Conservation (phyloP, 1,140 invertebrate species). For the Drosophila aff. region DNA sequence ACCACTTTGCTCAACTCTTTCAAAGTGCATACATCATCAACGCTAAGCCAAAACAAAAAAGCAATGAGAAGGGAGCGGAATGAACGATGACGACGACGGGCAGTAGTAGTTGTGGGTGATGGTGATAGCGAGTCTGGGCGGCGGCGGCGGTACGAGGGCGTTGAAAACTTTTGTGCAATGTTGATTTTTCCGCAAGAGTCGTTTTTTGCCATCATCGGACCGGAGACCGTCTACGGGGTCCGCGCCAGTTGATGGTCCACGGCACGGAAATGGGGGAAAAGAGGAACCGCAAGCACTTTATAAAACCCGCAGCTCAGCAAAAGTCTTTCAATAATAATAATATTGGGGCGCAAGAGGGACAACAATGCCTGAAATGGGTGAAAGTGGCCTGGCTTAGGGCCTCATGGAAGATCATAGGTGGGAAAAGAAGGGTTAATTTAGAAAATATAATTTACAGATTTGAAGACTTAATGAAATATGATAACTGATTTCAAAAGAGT, state of each 20-base stretch:
- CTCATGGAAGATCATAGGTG: slow-evolving; percentile 21
- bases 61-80: slow-evolving; percentile 58
- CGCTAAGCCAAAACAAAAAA: slow-evolving; percentile 83
- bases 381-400: slow-evolving; percentile 48
- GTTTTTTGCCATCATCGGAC: slow-evolving; percentile 72
- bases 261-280: slow-evolving; percentile 15
- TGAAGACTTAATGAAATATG: background rate
- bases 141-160: slow-evolving; percentile 22
- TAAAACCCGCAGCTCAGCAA: slow-evolving; percentile 74
- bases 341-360: slow-evolving; percentile 65
- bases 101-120: slow-evolving; percentile 1
- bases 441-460: slow-evolving; percentile 1
- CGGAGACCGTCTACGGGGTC: slow-evolving; percentile 45
- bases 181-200: slow-evolving; percentile 82
- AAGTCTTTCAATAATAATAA: slow-evolving; percentile 80
- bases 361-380: slow-evolving; percentile 51
- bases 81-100: slow-evolving; percentile 44
- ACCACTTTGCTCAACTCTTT: slow-evolving; percentile 83
- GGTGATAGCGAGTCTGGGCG: slow-evolving; percentile 25
- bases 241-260: slow-evolving; percentile 14
- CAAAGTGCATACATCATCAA: slow-evolving; percentile 82
- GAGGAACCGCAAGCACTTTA: slow-evolving; percentile 70
- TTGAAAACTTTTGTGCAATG: slow-evolving; percentile 81
- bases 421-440: background rate
- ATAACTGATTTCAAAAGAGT: background rate